A percentile compares a stretch with the other conserved stretches of the same genome.
These are phyloP conservation scores for Myotis yumanensis DNA, from an alignment of 2,113 vertebrate genomes.

Conservation along the genomic window DNA sequence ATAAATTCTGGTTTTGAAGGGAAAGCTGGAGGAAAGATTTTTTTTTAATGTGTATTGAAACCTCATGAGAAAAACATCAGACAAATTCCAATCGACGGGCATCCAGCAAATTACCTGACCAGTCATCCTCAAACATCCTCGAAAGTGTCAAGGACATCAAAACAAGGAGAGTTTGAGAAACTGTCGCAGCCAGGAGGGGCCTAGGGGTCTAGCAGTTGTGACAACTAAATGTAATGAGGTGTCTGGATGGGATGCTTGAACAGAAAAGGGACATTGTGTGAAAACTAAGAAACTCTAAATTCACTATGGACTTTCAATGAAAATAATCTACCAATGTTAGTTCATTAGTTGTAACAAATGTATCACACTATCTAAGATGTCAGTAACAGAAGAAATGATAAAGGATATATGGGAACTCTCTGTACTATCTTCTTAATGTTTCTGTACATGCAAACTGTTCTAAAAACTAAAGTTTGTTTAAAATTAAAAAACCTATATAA, in stretches of 20 bases:
- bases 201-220: neutral
- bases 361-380: too few relatives aligned
- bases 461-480: neutral
- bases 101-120: neutral
- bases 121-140: neutral
- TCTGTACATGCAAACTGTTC: neutral
- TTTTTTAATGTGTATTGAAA: neutral
- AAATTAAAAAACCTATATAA: neutral
- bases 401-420: neutral
- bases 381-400: neutral
- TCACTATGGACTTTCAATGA: neutral
- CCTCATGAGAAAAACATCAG: neutral
- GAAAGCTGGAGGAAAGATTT: neutral
- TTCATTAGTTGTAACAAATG: neutral
- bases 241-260: neutral
- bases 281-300: neutral
- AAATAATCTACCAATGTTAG: neutral
- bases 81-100: neutral
- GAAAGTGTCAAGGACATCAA: neutral
- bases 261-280: neutral
- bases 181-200: neutral
- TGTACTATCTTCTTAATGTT: neutral
- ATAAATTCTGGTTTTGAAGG: neutral
- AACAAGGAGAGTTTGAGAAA: neutral
- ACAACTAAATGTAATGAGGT: too few relatives aligned